Evolutionary conservation across 2,888 invertebrate genomes (phyloP), one percentile per base, ranked within the genome.

Genomic region (Geophilus truncorum): DNA sequence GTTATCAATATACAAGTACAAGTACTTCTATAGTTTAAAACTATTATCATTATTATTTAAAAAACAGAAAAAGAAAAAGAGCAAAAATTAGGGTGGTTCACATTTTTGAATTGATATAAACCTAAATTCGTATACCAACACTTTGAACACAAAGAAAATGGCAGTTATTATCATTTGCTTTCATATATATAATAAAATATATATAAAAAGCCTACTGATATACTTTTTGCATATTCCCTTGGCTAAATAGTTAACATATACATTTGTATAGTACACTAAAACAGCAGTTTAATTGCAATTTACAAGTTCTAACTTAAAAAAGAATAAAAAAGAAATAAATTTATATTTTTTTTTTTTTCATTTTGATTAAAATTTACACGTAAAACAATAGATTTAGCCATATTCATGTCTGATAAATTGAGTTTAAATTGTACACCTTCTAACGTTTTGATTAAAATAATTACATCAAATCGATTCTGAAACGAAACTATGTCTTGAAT

Each of bases 91-190:
- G 21, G 15, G 15, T 51, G 70, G 70, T 70, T 70, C 70, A 70
- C 70, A 70, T 45, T 51, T n/a, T 70, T 28, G 70, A 70, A 70
- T 70, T 70, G 70, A 70, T 70, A 70, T 70, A 25, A 70, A 70
- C 23, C 70, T 70, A 70, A 70, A 70, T 25, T 70, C 70, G 70
- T 70, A 70, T 70, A 70, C 70, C 70, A 70, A 70, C 70, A 28
- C 70, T 70, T 70, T 70, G 70, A 70, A 70, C 70, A 70, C 70
- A 70, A 70, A 28, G 28, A 70, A 70, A 70, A 28, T 70, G 70
- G 70, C 70, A 70, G 70, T 70, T 70, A 70, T 70, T 70, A 70
- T 70, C 70, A 70, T 70, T 28, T 28, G 70, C 70, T 70, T 70
- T 70, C 28, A 70, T 70, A 70, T 70, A 70, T 70, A 70, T 70